A percentile compares a stretch with the other conserved stretches of the same genome.
phyloP scores from a whole-genome alignment of 1,140 invertebrate genomes.

The Aphaenogaster rudis region DNA sequence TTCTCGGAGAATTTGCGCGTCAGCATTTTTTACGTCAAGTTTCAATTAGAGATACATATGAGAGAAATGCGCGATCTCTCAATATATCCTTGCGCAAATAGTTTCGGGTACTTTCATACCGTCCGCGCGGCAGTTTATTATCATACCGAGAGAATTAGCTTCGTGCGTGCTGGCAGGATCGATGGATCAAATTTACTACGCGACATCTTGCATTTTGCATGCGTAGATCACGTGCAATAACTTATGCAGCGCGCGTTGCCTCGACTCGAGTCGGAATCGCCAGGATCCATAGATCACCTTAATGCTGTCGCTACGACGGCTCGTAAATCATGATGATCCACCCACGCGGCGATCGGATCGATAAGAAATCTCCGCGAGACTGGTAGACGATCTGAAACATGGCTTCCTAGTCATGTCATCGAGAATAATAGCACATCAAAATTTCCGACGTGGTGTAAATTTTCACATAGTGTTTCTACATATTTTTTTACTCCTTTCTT shows the following conservation, averaged over 20 bases:
- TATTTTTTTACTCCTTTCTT: neutral
- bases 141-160: slow-evolving; percentile 30
- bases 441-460: neutral
- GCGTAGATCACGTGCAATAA: slow-evolving; percentile 64
- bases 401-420: slow-evolving; percentile 34
- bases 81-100: slow-evolving; percentile 21
- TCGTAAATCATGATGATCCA: slow-evolving; percentile 73
- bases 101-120: neutral
- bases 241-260: slow-evolving; percentile 13
- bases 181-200: slow-evolving; percentile 61
- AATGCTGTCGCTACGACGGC: slow-evolving; percentile 73
- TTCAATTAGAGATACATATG: neutral
- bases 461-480: neutral
- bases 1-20: neutral
- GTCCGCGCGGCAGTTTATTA: slow-evolving; percentile 21
- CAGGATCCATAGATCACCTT: slow-evolving; percentile 69
- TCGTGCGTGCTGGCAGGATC: slow-evolving; percentile 18
- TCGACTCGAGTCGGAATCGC: slow-evolving; percentile 20
- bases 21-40: neutral
- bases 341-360: slow-evolving; percentile 66
- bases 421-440: slow-evolving; percentile 3
- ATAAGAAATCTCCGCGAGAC: slow-evolving; percentile 65
- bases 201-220: slow-evolving; percentile 61
- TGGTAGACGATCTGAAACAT: slow-evolving; percentile 51
- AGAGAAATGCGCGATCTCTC: neutral